Conservation (phyloP, 30 jellyfish, hydroid and myxozoan species). For the Chrysaora quinquecirrha region DNA sequence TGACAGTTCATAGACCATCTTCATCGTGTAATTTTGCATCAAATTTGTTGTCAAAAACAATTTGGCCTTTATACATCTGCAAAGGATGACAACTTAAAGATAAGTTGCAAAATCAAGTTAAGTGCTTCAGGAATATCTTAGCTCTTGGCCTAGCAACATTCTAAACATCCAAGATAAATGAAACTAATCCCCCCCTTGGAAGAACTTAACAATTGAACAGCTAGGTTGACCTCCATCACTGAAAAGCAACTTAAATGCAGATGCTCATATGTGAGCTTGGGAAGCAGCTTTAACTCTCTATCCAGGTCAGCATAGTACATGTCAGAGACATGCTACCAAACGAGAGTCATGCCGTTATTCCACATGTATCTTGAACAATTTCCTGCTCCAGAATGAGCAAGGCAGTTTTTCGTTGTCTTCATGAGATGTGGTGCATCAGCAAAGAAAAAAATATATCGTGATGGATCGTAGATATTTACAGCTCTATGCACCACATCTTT, state of each 20-base stretch:
- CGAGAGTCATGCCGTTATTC: not conserved
- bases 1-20: too few relatives aligned
- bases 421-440: conserved; percentile 69
- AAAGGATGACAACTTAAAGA: too few relatives aligned
- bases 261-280: conserved; percentile 13
- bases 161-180: too few relatives aligned
- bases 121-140: too few relatives aligned
- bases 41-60: too few relatives aligned
- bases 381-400: conserved; percentile 33
- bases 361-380: not conserved
- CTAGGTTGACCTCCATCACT: conserved; percentile 16
- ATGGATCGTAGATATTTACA: not conserved
- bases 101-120: too few relatives aligned
- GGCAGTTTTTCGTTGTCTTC: conserved; percentile 65
- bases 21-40: too few relatives aligned
- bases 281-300: conserved; percentile 18
- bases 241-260: not conserved
- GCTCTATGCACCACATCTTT: not conserved
- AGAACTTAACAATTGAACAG: not conserved
- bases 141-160: too few relatives aligned
- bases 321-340: not conserved
- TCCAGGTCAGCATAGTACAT: conserved; percentile 10
- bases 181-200: too few relatives aligned
- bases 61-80: too few relatives aligned
- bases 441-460: conserved; percentile 16